Conservation (phyloP, 2,113 vertebrate genomes). For the Ictalurus furcatus region DNA sequence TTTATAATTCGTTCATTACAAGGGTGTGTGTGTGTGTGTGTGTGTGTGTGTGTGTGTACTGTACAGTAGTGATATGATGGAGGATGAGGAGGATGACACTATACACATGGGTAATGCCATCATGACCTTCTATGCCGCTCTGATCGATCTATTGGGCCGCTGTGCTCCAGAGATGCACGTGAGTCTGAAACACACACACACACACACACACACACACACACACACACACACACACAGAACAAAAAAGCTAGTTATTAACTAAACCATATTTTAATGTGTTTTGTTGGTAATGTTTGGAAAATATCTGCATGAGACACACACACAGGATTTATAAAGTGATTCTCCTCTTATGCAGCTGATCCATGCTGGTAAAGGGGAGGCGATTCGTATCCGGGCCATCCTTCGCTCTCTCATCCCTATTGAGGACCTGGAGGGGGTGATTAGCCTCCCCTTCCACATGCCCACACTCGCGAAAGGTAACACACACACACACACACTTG, state of each 20-base stretch:
- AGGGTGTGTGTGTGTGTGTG: neutral
- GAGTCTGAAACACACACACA: slow-evolving; percentile 62
- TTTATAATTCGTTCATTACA: neutral
- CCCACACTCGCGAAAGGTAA: slow-evolving; percentile 89
- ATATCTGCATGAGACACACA: neutral
- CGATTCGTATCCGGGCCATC: slow-evolving; percentile 93
- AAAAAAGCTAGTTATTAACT: neutral
- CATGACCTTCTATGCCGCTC: slow-evolving; percentile 95
- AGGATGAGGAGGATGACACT: slow-evolving; percentile 91
- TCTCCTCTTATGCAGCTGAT: slow-evolving; percentile 77
- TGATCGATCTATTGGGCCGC: slow-evolving; percentile 92
- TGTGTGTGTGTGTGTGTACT: neutral
- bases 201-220: neutral
- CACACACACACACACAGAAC: neutral
- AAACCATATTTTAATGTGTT: neutral
- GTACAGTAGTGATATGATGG: slow-evolving; percentile 73
- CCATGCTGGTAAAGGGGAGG: slow-evolving; percentile 93
- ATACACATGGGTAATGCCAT: slow-evolving; percentile 97
- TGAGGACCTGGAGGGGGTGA: slow-evolving; percentile 92
- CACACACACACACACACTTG: neutral
- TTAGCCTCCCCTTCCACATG: slow-evolving; percentile 94
- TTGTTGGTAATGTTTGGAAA: neutral
- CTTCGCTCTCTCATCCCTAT: slow-evolving; percentile 91
- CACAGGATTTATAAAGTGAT: neutral
- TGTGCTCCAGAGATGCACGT: slow-evolving; percentile 98